Evolutionary conservation across 2,113 vertebrate genomes (phyloP).

Genomic region (Ptychochromis oligacanthus): DNA sequence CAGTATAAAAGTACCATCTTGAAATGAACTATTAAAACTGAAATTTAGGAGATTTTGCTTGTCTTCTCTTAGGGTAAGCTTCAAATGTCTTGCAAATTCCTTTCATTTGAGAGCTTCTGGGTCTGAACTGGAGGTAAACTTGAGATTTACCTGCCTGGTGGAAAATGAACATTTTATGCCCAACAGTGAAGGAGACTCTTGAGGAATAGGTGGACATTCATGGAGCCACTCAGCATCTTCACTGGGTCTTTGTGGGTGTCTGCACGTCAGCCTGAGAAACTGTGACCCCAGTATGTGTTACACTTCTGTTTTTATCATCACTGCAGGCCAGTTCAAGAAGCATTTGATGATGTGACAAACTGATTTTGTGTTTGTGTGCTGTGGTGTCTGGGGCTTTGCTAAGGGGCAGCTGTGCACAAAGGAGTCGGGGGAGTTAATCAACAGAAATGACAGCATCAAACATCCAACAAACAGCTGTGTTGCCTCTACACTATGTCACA

Average conservation of each 20-base stretch:
- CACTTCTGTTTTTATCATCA: conserved; percentile 28
- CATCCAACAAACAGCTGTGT: conserved; percentile 46
- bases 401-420: conserved; percentile 24
- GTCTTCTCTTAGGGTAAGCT: neutral
- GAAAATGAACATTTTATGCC: neutral
- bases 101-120: conserved; percentile 12
- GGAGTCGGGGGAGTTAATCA: conserved; percentile 42
- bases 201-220: neutral
- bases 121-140: conserved; percentile 15
- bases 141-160: neutral
- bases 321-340: neutral
- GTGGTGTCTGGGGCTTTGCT: neutral
- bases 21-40: neutral
- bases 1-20: neutral
- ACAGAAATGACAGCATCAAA: conserved; percentile 36
- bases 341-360: conserved; percentile 10
- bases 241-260: neutral
- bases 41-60: neutral
- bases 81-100: neutral
- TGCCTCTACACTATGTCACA: conserved; percentile 23
- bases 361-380: neutral
- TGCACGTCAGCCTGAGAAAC: neutral
- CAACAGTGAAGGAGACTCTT: neutral
- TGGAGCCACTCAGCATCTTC: neutral
- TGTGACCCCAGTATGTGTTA: conserved; percentile 2